These are phyloP conservation scores for Heptranchias perlo DNA, from an alignment of 2,113 vertebrate genomes.

Conservation along the genomic window DNA sequence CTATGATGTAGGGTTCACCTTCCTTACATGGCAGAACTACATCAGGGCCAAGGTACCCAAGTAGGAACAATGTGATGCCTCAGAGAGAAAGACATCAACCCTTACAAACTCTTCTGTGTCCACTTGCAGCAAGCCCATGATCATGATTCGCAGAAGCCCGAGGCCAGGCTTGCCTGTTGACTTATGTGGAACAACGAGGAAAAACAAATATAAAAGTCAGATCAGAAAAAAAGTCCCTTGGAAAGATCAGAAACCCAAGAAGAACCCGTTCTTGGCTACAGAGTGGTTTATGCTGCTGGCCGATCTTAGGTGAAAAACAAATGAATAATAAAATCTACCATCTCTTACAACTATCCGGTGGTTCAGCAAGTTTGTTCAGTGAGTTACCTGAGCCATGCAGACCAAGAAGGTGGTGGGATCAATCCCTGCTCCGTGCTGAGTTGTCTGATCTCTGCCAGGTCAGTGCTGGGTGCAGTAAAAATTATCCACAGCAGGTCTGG, in stretches of 20 bases:
- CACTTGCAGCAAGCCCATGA: background rate
- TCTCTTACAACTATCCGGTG: background rate
- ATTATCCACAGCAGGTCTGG: background rate
- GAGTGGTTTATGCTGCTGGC: background rate
- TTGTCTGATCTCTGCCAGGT: background rate
- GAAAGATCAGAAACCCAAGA: background rate
- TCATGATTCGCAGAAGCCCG: background rate
- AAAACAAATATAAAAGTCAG: background rate
- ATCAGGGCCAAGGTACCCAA: background rate
- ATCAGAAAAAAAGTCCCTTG: background rate
- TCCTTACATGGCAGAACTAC: background rate
- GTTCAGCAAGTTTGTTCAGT: background rate
- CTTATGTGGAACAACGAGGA: background rate
- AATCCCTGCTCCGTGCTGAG: background rate
- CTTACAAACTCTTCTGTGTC: background rate
- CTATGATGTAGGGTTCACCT: too few species aligned
- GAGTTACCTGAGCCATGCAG: background rate
- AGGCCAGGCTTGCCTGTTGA: background rate
- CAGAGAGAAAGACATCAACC: background rate
- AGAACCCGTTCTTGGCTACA: background rate
- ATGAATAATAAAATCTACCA: background rate
- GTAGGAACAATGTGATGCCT: background rate
- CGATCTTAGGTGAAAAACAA: background rate
- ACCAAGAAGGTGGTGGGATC: background rate
- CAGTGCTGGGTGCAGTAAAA: background rate